Evolutionary conservation across 2,113 vertebrate species (phyloP).

Genomic region (Silurus glanis): DNA sequence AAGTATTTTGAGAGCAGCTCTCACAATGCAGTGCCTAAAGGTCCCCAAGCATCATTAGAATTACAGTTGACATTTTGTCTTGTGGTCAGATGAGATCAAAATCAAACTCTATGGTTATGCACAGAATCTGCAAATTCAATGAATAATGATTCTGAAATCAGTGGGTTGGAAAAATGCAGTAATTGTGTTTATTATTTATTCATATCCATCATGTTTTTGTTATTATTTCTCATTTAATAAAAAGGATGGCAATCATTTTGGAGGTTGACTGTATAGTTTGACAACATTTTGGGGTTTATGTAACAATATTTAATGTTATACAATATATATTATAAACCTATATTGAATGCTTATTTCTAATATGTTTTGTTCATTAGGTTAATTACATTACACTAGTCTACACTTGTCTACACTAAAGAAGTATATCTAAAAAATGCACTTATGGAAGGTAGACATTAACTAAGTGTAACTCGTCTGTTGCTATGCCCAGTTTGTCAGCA

Average conservation of each 20-base stretch:
- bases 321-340: background rate
- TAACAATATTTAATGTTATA: background rate
- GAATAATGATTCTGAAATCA: background rate
- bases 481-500: conserved; percentile 19
- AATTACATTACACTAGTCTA: background rate
- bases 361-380: background rate
- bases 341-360: background rate
- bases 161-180: background rate
- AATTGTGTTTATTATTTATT: background rate
- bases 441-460: background rate
- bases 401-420: too few relatives aligned
- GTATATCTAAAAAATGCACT: background rate
- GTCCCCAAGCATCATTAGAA: background rate
- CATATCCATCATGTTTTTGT: background rate
- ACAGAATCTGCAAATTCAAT: background rate
- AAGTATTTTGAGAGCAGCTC: background rate
- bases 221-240: background rate
- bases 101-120: background rate
- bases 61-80: background rate
- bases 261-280: background rate
- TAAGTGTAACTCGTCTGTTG: background rate
- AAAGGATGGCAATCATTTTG: background rate
- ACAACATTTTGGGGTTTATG: background rate
- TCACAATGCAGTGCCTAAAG: background rate
- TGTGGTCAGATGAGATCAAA: background rate